Evolutionary conservation across 2,888 invertebrate species (phyloP).

Genomic region (Liposcelis brunnea): DNA sequence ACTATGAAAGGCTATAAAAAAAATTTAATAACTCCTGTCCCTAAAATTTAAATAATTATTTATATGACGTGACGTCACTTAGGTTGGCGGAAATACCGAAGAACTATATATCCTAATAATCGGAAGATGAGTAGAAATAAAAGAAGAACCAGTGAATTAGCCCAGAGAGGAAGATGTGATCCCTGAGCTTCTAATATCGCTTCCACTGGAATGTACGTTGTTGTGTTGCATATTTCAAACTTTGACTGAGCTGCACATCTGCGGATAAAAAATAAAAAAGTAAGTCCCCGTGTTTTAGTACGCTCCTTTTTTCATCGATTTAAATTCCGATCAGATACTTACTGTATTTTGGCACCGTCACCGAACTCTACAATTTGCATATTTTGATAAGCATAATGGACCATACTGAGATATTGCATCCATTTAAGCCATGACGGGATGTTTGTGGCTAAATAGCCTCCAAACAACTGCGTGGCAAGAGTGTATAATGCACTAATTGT

Average conservation of each 20-base stretch:
- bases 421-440: constrained; percentile 56
- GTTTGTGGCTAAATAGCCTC: constrained; percentile 54
- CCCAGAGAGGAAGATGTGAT: constrained; percentile 47
- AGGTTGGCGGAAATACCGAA: constrained; percentile 50
- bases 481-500: constrained; percentile 62
- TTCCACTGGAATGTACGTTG: constrained; percentile 42
- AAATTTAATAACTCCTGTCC: too few species aligned
- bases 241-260: constrained; percentile 52
- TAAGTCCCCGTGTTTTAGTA: neutral
- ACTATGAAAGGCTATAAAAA: too few species aligned
- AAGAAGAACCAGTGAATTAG: constrained; percentile 50
- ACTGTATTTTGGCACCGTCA: constrained; percentile 49
- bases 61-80: constrained; percentile 29
- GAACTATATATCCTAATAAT: constrained; percentile 50
- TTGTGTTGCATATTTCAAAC: constrained; percentile 41
- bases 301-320: neutral
- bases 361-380: constrained; percentile 64
- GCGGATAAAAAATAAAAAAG: constrained; percentile 18
- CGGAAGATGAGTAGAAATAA: constrained; percentile 54
- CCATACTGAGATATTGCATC: constrained; percentile 58
- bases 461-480: constrained; percentile 56
- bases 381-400: constrained; percentile 64
- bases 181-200: constrained; percentile 49
- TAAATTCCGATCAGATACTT: constrained; percentile 24
- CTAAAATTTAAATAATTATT: too few species aligned